Conservation (phyloP, 2,113 vertebrate genomes). For the Sapajus apella region DNA sequence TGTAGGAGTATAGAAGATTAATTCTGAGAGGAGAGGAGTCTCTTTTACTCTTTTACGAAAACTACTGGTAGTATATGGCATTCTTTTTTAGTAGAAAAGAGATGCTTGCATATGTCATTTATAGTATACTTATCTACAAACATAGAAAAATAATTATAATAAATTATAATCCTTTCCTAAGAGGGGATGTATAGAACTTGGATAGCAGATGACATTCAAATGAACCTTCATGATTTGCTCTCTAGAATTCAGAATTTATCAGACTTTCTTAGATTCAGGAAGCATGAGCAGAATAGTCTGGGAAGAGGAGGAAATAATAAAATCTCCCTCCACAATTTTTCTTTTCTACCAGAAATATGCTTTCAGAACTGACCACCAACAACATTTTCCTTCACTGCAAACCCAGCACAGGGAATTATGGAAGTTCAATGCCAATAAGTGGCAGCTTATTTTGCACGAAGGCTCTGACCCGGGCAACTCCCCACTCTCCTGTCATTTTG, state of each 20-base stretch:
- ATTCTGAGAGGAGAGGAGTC: not conserved
- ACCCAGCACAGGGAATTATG: not conserved
- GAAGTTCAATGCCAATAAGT: not conserved
- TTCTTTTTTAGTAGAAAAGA: not conserved
- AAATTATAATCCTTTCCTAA: not conserved
- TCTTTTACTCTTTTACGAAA: slow-evolving; percentile 20
- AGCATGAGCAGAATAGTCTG: slow-evolving; percentile 25
- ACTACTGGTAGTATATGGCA: not conserved
- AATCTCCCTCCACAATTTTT: not conserved
- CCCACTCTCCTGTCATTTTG: not conserved
- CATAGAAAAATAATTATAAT: not conserved
- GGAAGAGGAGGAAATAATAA: not conserved
- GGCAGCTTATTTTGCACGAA: not conserved
- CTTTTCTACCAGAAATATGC: not conserved
- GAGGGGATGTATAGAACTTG: not conserved
- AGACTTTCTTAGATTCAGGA: not conserved
- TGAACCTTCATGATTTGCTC: not conserved
- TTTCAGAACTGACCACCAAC: slow-evolving; percentile 24
- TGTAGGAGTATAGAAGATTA: not conserved
- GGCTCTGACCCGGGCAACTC: not conserved
- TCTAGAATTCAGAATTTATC: slow-evolving; percentile 43
- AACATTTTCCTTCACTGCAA: slow-evolving; percentile 32
- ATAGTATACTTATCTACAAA: not conserved
- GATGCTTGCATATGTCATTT: not conserved
- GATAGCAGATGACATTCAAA: slow-evolving; percentile 35